phyloP scores from a whole-genome alignment of 2,797 vertebrate genomes.

The Malacoraja senta region DNA sequence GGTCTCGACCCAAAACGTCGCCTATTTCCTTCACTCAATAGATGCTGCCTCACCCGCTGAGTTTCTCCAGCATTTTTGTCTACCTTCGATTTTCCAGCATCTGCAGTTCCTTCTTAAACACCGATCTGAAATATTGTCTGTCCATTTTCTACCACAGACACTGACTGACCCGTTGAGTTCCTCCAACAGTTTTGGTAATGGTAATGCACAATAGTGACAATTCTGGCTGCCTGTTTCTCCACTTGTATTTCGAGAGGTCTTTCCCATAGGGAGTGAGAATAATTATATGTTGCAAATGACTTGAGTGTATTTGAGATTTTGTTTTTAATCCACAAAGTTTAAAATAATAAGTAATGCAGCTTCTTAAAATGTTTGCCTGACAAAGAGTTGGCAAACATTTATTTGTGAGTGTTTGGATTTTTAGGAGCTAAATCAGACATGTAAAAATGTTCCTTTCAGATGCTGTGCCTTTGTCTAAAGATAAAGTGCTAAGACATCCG shows the following conservation, averaged over 20 bases:
- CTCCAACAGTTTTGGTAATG: neutral
- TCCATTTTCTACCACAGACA: no score
- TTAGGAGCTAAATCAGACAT: neutral
- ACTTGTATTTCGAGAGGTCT: neutral
- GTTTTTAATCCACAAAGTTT: neutral
- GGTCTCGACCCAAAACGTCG: no score
- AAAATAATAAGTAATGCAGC: neutral
- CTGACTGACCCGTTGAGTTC: no score
- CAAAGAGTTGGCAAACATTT: constrained; percentile 20
- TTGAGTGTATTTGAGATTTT: neutral
- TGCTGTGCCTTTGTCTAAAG: constrained; percentile 16
- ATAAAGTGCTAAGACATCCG: neutral
- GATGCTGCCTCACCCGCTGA: no score
- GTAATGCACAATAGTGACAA: neutral
- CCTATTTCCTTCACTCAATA: no score
- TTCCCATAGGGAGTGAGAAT: neutral
- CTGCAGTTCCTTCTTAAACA: no score
- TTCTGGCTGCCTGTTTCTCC: neutral
- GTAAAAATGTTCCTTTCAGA: neutral
- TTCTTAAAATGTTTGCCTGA: neutral
- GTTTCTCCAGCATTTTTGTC: no score
- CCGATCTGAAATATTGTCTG: no score
- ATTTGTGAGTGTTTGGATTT: constrained; percentile 4
- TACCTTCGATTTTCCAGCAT: no score
- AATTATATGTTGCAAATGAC: neutral